These are phyloP conservation scores for Hemicrepidius hirtus DNA, from an alignment of 2,888 invertebrate genomes.

Conservation along the genomic window DNA sequence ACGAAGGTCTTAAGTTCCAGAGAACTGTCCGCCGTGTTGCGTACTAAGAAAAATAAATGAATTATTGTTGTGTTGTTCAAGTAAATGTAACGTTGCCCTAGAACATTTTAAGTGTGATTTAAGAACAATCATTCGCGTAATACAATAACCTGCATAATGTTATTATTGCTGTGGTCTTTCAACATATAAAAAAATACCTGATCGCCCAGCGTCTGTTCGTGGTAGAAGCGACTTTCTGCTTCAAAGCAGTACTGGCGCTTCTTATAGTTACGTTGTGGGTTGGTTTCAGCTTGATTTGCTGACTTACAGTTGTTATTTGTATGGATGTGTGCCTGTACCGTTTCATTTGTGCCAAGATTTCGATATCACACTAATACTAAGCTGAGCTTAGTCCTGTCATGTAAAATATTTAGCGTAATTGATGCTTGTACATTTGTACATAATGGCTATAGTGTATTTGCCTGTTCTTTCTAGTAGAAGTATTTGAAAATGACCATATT, in stretches of 20 bases:
- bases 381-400: constrained; percentile 67
- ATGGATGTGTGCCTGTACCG: constrained; percentile 65
- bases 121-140: constrained; percentile 67
- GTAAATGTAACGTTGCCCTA: constrained; percentile 70
- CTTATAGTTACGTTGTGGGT: constrained; percentile 44
- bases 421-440: constrained; percentile 72
- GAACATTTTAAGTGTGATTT: constrained; percentile 65
- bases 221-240: constrained; percentile 42
- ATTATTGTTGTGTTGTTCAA: constrained; percentile 64
- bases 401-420: constrained; percentile 69
- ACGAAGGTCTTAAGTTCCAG: constrained; percentile 45
- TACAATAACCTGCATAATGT: constrained; percentile 56
- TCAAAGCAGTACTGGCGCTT: constrained; percentile 46
- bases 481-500: constrained; percentile 52
- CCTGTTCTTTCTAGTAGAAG: constrained; percentile 53
- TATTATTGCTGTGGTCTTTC: constrained; percentile 61
- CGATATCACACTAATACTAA: constrained; percentile 56
- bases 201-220: constrained; percentile 52
- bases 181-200: constrained; percentile 55
- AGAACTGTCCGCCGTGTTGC: constrained; percentile 45
- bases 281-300: constrained; percentile 42
- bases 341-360: constrained; percentile 70
- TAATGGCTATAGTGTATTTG: constrained; percentile 59
- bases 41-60: constrained; percentile 25
- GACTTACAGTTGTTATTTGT: constrained; percentile 52